A percentile compares a stretch with the other conserved stretches of the same genome.
These are phyloP conservation scores for Sanderia malayensis DNA, from an alignment of 30 jellyfish, hydroid and myxozoan species.

Conservation along the genomic window DNA sequence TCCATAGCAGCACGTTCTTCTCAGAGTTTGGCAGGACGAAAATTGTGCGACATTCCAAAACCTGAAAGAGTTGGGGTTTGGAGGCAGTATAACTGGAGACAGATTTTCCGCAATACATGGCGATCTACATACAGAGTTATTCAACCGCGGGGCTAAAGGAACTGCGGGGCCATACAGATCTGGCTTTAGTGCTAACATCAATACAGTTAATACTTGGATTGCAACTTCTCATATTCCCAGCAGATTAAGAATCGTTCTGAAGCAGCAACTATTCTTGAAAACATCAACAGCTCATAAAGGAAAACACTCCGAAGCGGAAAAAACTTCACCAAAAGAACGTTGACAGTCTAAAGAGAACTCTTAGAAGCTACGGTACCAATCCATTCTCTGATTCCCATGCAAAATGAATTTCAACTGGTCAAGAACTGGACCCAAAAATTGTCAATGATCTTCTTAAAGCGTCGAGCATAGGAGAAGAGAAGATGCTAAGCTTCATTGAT, in stretches of 20 bases:
- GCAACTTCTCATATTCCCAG: constrained; percentile 30
- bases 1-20: too few species aligned
- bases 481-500: constrained; percentile 44
- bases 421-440: constrained; percentile 42
- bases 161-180: constrained; percentile 39
- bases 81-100: constrained; percentile 48
- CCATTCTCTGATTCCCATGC: constrained; percentile 39
- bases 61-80: constrained; percentile 29
- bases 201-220: constrained; percentile 21
- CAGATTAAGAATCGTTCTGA: constrained; percentile 35
- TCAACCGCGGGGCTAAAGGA: constrained; percentile 29
- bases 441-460: constrained; percentile 22
- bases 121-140: constrained; percentile 39
- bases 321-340: constrained; percentile 45
- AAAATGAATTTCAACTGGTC: constrained; percentile 39
- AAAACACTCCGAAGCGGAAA: constrained; percentile 34
- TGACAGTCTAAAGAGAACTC: constrained; percentile 41
- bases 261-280: constrained; percentile 37
- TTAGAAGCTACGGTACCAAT: constrained; percentile 37
- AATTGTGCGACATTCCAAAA: background rate
- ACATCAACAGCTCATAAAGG: constrained; percentile 55
- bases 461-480: constrained; percentile 43
- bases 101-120: constrained; percentile 40
- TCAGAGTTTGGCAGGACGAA: background rate
- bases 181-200: constrained; percentile 41